Percentiles rank a stretch among this genome's conserved stretches.
Conservation (phyloP, 2,888 invertebrate genomes). For the Merodon equestris region DNA sequence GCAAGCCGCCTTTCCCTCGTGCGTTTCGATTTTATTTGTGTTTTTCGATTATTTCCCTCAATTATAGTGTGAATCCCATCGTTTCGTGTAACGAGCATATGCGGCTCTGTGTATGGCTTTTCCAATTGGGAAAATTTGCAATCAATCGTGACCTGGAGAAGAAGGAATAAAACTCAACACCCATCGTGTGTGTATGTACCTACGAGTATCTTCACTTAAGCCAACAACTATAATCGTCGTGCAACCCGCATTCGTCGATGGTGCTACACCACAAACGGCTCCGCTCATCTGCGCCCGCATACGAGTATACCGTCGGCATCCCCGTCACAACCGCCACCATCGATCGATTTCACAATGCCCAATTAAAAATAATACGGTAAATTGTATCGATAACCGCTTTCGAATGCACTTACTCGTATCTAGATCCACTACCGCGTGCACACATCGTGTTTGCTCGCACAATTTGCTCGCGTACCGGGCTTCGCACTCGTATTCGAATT, state of each 20-base stretch:
- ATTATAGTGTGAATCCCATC: background rate
- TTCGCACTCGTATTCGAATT: no score
- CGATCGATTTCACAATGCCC: conserved; percentile 66
- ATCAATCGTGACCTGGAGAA: conserved; percentile 63
- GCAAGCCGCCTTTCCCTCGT: background rate
- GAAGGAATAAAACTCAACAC: conserved; percentile 7
- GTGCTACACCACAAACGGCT: no score
- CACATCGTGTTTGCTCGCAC: conserved; percentile 9
- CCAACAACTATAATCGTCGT: no score
- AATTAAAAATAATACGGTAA: conserved; percentile 68
- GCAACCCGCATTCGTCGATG: conserved; percentile 41
- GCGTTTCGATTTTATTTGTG: background rate
- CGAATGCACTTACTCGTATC: conserved; percentile 44
- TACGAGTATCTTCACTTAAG: background rate
- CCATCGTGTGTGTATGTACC: conserved; percentile 15
- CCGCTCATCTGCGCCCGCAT: background rate
- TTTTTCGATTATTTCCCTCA: conserved; percentile 4
- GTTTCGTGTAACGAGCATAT: no score
- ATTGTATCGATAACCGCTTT: conserved; percentile 64
- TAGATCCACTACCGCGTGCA: background rate
- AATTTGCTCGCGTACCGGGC: conserved; percentile 14
- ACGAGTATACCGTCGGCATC: background rate
- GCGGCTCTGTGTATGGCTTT: conserved; percentile 21
- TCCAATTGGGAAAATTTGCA: conserved; percentile 62
- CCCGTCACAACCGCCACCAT: conserved; percentile 30